Evolutionary conservation across 2,113 vertebrate genomes (phyloP), one percentile per base, ranked within the genome.

Genomic region (Ramphastos sulfuratus): DNA sequence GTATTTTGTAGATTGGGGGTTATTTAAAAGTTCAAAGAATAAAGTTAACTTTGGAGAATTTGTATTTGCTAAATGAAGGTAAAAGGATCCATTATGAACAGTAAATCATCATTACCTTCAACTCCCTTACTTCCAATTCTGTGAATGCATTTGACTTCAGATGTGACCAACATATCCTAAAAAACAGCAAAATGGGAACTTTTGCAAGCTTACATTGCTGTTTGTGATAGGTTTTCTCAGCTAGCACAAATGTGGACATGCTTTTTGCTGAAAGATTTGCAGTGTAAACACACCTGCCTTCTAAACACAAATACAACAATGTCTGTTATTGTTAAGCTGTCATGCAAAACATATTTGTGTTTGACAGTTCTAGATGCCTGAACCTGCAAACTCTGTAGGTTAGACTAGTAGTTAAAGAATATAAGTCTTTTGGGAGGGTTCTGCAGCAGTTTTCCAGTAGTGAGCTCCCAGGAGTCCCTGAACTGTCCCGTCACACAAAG

Each of bases 41-140:
- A 9, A 80, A 82, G 67, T 81, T 89, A 30, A 93, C 86, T 94
- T 95, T 94, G 92, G 69, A 82, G 67, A 92, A 76, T 93, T 95
- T 63, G 5, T 71, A 25, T 91, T 89, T 90, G 44, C 61, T 64
- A 71, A 33, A 16, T 70, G 30, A 55, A 35, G 9, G 59, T 93
- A 25, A 80, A 82, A 85, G 64, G 37, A 20, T 65, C 10, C 7
- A 5, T 92, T 80, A 56, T 5, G 31, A 90, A n/a, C 9, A 19
- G 65, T 28, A 61, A 25, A 72, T n/a, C 39, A 3, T 20, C 44
- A 7, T 55, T 50, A 5, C 2, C 7, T 65, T 87, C 24, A 37
- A 46, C 39, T 46, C 52, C 39, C 71, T 77, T 48, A 12, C 30
- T 82, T 84, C 42, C 27, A 46, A 17, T n/a, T 50, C 15, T 21